phyloP scores from a whole-genome alignment of 2,113 vertebrate genomes.

The Gymnobelideus leadbeateri region DNA sequence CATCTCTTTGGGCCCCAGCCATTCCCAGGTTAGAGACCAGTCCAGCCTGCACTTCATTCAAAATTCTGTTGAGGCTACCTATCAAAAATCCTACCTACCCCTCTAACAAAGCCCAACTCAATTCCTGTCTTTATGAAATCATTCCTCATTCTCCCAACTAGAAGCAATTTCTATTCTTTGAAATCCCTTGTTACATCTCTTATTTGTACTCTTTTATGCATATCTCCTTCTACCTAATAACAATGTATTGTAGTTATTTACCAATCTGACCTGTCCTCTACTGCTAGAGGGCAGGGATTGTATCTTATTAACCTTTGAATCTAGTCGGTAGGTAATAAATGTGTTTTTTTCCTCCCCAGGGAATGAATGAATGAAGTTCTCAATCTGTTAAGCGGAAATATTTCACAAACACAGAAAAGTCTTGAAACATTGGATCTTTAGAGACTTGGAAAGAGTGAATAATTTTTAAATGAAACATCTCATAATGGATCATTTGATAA shows the following conservation, averaged over 20 bases:
- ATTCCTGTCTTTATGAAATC: background rate
- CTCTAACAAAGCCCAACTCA: background rate
- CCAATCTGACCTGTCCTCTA: background rate
- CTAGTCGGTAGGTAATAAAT: background rate
- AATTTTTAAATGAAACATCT: conserved; percentile 43
- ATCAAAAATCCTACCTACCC: background rate
- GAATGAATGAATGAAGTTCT: conserved; percentile 6
- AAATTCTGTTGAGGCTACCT: background rate
- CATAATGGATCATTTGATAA: background rate
- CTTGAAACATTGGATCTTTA: background rate
- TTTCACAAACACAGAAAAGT: conserved; percentile 5
- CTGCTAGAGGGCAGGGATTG: background rate
- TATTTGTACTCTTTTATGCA: background rate
- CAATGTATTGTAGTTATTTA: background rate
- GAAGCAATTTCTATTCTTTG: background rate
- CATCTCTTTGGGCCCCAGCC: too few species aligned
- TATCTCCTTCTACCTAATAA: background rate
- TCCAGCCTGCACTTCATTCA: too few species aligned
- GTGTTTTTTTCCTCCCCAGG: background rate
- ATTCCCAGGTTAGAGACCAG: too few species aligned
- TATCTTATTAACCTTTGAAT: background rate
- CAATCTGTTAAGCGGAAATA: background rate
- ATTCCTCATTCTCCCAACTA: background rate
- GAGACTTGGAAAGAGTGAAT: background rate
- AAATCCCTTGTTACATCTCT: background rate